Conservation (phyloP, 2,113 vertebrate genomes). For the Dendrocopos noguchii region DNA sequence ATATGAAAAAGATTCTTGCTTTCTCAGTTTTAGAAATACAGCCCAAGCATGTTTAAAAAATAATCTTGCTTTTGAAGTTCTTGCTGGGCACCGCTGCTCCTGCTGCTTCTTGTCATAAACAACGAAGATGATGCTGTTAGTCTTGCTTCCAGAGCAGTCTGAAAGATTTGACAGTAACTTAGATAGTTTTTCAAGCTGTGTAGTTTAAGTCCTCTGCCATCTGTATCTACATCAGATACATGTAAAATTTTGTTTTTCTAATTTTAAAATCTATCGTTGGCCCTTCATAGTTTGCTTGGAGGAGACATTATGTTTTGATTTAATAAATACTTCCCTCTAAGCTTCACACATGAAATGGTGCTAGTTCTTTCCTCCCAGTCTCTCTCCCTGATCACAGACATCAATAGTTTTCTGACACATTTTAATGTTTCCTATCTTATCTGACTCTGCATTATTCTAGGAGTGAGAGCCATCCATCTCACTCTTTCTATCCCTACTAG, state of each 20-base stretch:
- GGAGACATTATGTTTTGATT: neutral
- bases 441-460: neutral
- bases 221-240: neutral
- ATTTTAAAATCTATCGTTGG: neutral
- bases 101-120: neutral
- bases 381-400: neutral
- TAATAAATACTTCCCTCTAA: neutral
- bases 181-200: neutral
- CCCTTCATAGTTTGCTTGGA: neutral
- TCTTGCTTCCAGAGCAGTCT: neutral
- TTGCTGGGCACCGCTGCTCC: neutral
- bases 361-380: neutral
- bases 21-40: constrained; percentile 3
- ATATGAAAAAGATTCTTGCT: neutral
- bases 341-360: neutral
- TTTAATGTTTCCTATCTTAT: neutral
- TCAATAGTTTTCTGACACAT: neutral
- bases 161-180: neutral
- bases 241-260: neutral
- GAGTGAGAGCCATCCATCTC: neutral
- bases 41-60: neutral
- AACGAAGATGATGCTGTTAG: neutral
- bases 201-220: neutral
- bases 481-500: neutral
- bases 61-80: neutral